These are phyloP conservation scores for Orchesellides sinensis DNA, from an alignment of 2,888 invertebrate species.

Conservation along the genomic window DNA sequence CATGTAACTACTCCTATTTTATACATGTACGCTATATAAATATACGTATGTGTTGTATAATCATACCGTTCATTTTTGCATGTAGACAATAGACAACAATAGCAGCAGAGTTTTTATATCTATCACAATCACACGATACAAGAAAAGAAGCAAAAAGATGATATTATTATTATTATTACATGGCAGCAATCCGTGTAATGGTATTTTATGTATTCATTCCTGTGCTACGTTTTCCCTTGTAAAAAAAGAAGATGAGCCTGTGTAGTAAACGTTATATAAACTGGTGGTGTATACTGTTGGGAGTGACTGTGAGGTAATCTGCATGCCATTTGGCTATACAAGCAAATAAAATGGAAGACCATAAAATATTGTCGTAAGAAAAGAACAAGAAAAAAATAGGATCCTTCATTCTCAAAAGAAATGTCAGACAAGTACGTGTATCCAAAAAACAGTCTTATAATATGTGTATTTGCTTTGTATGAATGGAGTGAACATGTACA, in stretches of 20 bases:
- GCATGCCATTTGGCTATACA: constrained; percentile 45
- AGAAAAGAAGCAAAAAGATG: neutral
- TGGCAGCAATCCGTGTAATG: constrained; percentile 29
- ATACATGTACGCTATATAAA: too few relatives aligned
- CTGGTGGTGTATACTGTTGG: constrained; percentile 17
- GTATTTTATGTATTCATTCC: constrained; percentile 19
- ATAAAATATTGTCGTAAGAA: constrained; percentile 61
- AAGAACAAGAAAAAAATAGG: too few relatives aligned
- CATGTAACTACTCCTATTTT: constrained; percentile 14
- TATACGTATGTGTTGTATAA: too few relatives aligned
- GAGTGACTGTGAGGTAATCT: constrained; percentile 51
- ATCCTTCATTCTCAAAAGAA: constrained; percentile 18
- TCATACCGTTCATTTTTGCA: too few relatives aligned
- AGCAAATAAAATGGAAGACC: constrained; percentile 44
- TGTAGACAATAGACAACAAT: neutral
- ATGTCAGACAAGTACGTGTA: constrained; percentile 53
- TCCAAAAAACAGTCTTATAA: too few relatives aligned
- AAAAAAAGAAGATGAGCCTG: neutral
- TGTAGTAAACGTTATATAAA: neutral
- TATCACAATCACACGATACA: too few relatives aligned
- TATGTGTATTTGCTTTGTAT: too few relatives aligned
- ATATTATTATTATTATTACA: neutral
- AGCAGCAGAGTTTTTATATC: neutral
- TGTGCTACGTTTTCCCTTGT: too few relatives aligned
- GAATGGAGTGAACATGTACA: neutral